These are phyloP conservation scores for Aphis gossypii DNA, from an alignment of 1,140 invertebrate genomes.

Conservation along the genomic window DNA sequence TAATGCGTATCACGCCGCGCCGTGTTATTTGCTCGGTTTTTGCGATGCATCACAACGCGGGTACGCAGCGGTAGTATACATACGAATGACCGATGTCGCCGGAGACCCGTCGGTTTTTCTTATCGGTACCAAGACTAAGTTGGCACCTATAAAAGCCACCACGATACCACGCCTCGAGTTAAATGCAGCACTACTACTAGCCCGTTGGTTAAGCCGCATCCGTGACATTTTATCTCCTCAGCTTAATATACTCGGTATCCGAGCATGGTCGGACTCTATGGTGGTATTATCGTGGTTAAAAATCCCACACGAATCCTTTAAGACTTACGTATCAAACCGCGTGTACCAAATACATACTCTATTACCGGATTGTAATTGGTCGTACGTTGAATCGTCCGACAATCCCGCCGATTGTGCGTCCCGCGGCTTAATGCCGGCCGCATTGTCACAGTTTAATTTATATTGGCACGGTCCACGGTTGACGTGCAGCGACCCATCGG, in stretches of 20 bases:
- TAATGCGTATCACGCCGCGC: too few species aligned
- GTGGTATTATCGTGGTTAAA: constrained; percentile 62
- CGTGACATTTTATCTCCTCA: neutral
- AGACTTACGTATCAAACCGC: constrained; percentile 44
- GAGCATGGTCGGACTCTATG: constrained; percentile 63
- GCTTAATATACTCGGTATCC: neutral
- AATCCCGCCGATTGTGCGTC: constrained; percentile 63
- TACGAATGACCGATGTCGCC: constrained; percentile 49
- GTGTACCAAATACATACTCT: constrained; percentile 11
- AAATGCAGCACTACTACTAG: too few species aligned
- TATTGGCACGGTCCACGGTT: too few species aligned
- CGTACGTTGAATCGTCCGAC: constrained; percentile 46
- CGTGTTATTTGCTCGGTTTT: constrained; percentile 59
- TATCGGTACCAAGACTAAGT: constrained; percentile 59
- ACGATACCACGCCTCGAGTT: neutral
- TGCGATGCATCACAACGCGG: constrained; percentile 62
- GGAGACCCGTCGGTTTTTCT: neutral
- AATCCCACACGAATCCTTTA: constrained; percentile 58
- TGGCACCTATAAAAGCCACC: constrained; percentile 61
- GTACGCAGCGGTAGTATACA: constrained; percentile 62
- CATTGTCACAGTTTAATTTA: too few species aligned
- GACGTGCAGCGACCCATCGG: neutral
- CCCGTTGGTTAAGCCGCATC: too few species aligned
- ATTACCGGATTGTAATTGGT: constrained; percentile 18
- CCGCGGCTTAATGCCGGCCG: constrained; percentile 48